A percentile compares a stretch with the other conserved stretches of the same genome.
Evolutionary conservation across 2,797 vertebrate species (phyloP).

Genomic region (Anableps anableps): DNA sequence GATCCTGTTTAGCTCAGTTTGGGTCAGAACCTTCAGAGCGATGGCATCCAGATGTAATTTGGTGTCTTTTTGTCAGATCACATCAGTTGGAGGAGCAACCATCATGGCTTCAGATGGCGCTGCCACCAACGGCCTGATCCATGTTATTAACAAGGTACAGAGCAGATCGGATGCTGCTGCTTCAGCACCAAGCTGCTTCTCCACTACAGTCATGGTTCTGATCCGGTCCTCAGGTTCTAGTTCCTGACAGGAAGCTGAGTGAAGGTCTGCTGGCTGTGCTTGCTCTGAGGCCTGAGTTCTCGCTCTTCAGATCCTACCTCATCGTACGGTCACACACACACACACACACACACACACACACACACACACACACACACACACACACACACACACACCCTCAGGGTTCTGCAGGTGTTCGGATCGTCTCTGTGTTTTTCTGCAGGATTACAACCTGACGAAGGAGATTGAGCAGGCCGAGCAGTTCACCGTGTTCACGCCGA

Average conservation of each 20-base stretch:
- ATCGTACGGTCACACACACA: slow-evolving; percentile 75
- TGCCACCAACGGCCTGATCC: slow-evolving; percentile 91
- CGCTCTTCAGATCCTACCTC: slow-evolving; percentile 83
- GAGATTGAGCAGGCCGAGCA: slow-evolving; percentile 79
- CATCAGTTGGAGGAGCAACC: slow-evolving; percentile 82
- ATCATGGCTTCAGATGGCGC: slow-evolving; percentile 80
- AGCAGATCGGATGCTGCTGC: background rate
- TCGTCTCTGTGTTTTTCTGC: slow-evolving; percentile 16
- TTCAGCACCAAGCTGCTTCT: background rate
- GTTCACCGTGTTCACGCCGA: slow-evolving; percentile 92
- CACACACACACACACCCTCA: background rate
- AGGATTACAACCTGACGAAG: slow-evolving; percentile 86
- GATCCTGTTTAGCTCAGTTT: background rate
- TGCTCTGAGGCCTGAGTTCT: slow-evolving; percentile 86
- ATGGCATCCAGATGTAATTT: background rate
- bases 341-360: background rate
- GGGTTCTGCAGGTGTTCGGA: background rate
- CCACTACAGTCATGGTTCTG: background rate
- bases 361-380: background rate
- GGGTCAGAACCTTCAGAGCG: background rate
- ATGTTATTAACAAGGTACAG: slow-evolving; percentile 88
- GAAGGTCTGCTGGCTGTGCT: slow-evolving; percentile 83
- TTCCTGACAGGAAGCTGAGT: slow-evolving; percentile 80
- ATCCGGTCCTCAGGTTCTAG: slow-evolving; percentile 83
- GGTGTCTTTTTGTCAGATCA: slow-evolving; percentile 70